Evolutionary conservation across 2,888 invertebrate species (phyloP).

Genomic region (Alloscopus bannaensis): DNA sequence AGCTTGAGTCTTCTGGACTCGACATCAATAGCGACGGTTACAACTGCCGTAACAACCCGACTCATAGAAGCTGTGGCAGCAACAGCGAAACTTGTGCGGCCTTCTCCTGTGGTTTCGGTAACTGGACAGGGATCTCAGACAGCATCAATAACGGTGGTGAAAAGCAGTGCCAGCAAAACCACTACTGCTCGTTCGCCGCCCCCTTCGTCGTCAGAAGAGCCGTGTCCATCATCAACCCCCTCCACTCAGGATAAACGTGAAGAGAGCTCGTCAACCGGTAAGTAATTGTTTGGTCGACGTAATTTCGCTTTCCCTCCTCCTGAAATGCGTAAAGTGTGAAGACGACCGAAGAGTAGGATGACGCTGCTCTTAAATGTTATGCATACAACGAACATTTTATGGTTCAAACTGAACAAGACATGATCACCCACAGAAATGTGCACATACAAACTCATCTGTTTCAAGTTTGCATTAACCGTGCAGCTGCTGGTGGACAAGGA

Average conservation of each 20-base stretch:
- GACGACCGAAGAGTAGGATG: too few relatives aligned
- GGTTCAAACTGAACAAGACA: too few relatives aligned
- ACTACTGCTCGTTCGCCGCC: slow-evolving; percentile 23
- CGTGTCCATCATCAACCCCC: slow-evolving; percentile 50
- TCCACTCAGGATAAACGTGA: slow-evolving; percentile 35
- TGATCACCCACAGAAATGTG: too few relatives aligned
- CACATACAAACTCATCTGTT: too few relatives aligned
- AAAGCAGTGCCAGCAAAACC: slow-evolving; percentile 26
- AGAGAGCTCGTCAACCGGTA: slow-evolving; percentile 47
- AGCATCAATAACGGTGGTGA: slow-evolving; percentile 35
- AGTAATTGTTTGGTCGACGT: slow-evolving; percentile 35
- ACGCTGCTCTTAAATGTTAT: neutral
- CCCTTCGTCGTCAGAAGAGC: slow-evolving; percentile 44
- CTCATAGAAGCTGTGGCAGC: slow-evolving; percentile 55
- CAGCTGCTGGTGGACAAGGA: slow-evolving; percentile 13
- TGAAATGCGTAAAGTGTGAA: too few relatives aligned
- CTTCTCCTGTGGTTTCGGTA: slow-evolving; percentile 44
- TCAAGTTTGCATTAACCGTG: slow-evolving; percentile 10
- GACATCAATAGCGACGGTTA: slow-evolving; percentile 56
- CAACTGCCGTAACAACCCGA: slow-evolving; percentile 39
- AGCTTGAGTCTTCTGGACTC: slow-evolving; percentile 59
- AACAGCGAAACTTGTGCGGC: slow-evolving; percentile 49
- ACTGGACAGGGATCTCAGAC: slow-evolving; percentile 33
- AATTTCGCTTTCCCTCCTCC: slow-evolving; percentile 26
- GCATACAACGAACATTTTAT: too few relatives aligned